These are phyloP conservation scores for Mus pahari DNA, from an alignment of 2,113 vertebrate species.

Conservation along the genomic window DNA sequence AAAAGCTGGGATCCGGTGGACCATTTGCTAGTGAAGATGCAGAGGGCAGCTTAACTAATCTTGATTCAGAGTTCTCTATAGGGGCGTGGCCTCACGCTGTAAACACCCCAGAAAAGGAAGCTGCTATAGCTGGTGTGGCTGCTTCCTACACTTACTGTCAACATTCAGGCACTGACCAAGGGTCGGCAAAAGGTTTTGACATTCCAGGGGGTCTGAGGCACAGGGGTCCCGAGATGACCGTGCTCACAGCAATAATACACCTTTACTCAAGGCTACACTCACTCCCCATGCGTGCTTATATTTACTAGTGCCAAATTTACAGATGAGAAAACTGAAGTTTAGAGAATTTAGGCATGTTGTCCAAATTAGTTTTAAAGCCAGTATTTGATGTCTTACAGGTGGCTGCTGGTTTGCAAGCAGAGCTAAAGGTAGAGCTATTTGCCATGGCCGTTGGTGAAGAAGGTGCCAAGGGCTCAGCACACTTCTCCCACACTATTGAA, in stretches of 20 bases:
- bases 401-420: constrained; percentile 90
- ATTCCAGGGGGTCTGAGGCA: not conserved
- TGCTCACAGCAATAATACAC: not conserved
- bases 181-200: not conserved
- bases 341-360: not conserved
- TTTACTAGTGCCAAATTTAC: not conserved
- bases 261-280: not conserved
- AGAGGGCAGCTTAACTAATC: not conserved
- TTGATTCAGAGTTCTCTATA: not conserved
- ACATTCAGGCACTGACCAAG: not conserved
- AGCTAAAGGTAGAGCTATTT: constrained; percentile 91
- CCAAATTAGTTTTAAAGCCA: not conserved
- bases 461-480: constrained; percentile 72
- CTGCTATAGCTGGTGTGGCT: not conserved
- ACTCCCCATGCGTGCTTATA: too few relatives aligned
- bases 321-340: not conserved
- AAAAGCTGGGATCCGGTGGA: not conserved
- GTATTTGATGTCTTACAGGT: constrained; percentile 86
- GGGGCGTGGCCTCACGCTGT: not conserved
- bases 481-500: constrained; percentile 88
- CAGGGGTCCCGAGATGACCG: too few relatives aligned
- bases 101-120: not conserved
- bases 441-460: constrained; percentile 84
- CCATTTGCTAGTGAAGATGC: too few relatives aligned
- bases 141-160: not conserved